Evolutionary conservation across 1,140 invertebrate species (phyloP), one percentile per base, ranked within the genome.

Genomic region (Colletes latitarsis): DNA sequence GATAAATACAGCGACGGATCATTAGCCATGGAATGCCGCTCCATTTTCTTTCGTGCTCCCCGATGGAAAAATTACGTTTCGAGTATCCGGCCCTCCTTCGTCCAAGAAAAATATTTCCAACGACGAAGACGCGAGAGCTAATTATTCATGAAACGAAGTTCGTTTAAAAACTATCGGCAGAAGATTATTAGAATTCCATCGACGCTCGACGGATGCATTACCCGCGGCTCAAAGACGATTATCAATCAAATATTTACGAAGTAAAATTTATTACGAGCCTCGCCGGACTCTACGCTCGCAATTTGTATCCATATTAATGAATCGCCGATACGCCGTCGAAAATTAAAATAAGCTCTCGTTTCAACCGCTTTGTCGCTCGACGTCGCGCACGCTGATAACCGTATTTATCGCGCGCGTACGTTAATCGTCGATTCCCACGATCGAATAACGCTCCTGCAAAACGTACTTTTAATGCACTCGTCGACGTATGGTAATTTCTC

Each of bases 251-350:
- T 39, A 9, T 64, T 46, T 46, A 43, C 63, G 41, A n/a, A 9
- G 17, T 46, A 53, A 76, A 46, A 67, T 76, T 66, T 76, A 76
- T 76, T 43, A 46, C 52, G 39, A 66, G 63, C 14, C 39, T 39
- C 21, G 41, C 19, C 15, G 49, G 15, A 69, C 60, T 69, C 15
- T 49, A 21, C 53, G 39, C 49, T 77, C 43, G 19, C 64, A 77
- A 77, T 77, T 69, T 67, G 74, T 69, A 69, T 57, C 74, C 53
- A 58, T 49, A 77, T 77, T 77, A 69, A 77, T 60, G 74, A 69
- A 46, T 69, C 21, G 39, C 10, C 43, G 74, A n/a, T 46, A 9
- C 21, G 60, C 14, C 60, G 73, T 57, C 30, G 73, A 57, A 76
- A 76, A 68, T 76, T 67, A 21, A 76, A 67, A 76, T 67, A 66